Conservation (phyloP, 2,888 invertebrate genomes). For the Drosophila putrida region DNA sequence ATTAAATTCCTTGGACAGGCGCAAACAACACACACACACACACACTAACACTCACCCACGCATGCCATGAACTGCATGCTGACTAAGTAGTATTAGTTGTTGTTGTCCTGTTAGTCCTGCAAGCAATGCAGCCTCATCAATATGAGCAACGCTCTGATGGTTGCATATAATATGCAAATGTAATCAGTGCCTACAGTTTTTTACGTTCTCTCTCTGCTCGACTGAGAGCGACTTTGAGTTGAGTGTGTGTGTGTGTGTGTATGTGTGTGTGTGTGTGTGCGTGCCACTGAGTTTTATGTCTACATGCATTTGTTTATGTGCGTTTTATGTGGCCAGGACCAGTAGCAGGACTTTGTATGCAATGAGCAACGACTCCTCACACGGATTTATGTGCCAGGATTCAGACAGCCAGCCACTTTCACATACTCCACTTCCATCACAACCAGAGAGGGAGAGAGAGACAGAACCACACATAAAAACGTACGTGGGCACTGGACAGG, state of each 20-base stretch:
- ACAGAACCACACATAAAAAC: constrained; percentile 28
- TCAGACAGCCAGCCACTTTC: constrained; percentile 16
- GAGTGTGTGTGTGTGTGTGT: constrained; percentile 7
- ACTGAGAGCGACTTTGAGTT: constrained; percentile 16
- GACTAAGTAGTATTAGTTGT: constrained; percentile 22
- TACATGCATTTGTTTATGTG: constrained; percentile 75
- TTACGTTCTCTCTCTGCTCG: constrained; percentile 38
- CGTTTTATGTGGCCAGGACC: constrained; percentile 64
- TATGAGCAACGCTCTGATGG: constrained; percentile 36
- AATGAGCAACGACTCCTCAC: constrained; percentile 25
- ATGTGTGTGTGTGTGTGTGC: constrained; percentile 29
- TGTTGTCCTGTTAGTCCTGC: constrained; percentile 32
- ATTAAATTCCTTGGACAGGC: constrained; percentile 74
- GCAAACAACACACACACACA: constrained; percentile 35
- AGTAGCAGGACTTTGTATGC: constrained; percentile 64
- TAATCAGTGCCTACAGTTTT: constrained; percentile 75
- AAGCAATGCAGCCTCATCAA: constrained; percentile 58
- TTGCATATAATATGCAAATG: constrained; percentile 75
- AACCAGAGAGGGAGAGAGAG: background rate
- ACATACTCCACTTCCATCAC: background rate
- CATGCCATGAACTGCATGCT: constrained; percentile 42
- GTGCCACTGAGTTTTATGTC: constrained; percentile 60
- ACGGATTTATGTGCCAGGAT: constrained; percentile 44
- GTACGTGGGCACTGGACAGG: constrained; percentile 46
- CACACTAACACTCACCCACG: constrained; percentile 11